Base-by-base conservation (phyloP, 2,113 vertebrate genomes). In the Mustelus asterias region DNA sequence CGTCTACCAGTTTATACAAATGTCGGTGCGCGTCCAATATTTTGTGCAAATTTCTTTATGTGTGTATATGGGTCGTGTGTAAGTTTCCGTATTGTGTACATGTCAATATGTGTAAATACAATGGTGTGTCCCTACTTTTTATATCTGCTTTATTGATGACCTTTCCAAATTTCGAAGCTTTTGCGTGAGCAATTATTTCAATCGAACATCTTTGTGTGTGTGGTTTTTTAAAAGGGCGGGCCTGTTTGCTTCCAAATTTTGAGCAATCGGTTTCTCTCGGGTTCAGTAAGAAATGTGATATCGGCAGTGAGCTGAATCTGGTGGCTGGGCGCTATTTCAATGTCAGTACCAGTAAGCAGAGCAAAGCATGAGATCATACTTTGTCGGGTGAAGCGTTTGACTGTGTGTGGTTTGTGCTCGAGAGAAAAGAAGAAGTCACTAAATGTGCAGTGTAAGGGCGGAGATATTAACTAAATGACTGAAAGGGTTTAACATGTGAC, bases 401-500 rank as follows among this genome's bases (percentile, higher is more conserved):
- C 97, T 96, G 97, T 96, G 97, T 96, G 97, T 48, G 96, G 97
- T 97, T 96, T 96, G 41, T 95, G 67, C 65, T 94, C 22, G 89
- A 72, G 26, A 90, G 48, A 33, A n/a, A 33, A 96, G 96, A 97
- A 97, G 97, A 97, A 97, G 97, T 97, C 96, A 96, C 96, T 96
- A 96, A 96, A 97, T 97, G 96, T 96, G 97, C 96, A 97, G 96
- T 96, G 83, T 97, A 96, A 96, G 97, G 97, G 96, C 78, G 96
- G 96, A 97, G 97, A 97, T 96, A 97, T 97, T 97, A 97, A 97
- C 96, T 97, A 96, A 97, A 97, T 96, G 97, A 97, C 96, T 96
- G 96, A 96, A 95, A 96, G 96, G 97, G 96, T 97, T 98, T 98
- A 98, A 98, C 97, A 97, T 97, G 97, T 98, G 97, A 97, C 97